Conservation (phyloP, 2,888 invertebrate genomes). For the Gasteruption jaculator region DNA sequence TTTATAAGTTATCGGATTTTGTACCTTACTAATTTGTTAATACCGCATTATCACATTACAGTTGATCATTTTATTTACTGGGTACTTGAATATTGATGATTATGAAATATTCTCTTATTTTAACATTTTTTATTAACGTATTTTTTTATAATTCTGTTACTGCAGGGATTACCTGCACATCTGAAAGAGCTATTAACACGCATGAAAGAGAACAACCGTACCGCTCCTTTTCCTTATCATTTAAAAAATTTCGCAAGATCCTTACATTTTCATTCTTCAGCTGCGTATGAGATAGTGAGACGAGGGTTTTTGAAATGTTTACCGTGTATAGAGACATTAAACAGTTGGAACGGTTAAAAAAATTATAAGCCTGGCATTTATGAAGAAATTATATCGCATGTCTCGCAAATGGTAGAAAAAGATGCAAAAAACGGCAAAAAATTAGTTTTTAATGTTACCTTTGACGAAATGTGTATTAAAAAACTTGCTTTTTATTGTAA, state of each 20-base stretch:
- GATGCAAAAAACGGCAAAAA: conserved; percentile 1
- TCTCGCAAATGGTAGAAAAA: conserved; percentile 5
- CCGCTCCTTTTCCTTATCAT: conserved; percentile 5
- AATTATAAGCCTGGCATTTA: conserved; percentile 10
- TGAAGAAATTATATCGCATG: conserved; percentile 6
- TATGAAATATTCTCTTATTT: too few relatives aligned
- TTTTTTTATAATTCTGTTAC: too few relatives aligned
- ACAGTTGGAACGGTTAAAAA: conserved; percentile 6
- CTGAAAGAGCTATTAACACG: conserved; percentile 5
- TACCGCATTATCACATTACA: too few relatives aligned
- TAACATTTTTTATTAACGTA: too few relatives aligned
- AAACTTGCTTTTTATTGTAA: not conserved
- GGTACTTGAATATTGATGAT: too few relatives aligned
- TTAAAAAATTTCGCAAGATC: conserved; percentile 8
- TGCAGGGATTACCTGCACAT: conserved; percentile 8
- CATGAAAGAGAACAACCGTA: conserved; percentile 2
- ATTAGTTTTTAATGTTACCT: not conserved
- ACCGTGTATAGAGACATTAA: conserved; percentile 8
- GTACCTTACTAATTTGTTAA: too few relatives aligned
- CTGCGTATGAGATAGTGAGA: conserved; percentile 6
- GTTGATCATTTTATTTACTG: too few relatives aligned
- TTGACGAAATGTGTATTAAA: conserved; percentile 8
- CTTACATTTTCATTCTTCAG: conserved; percentile 11
- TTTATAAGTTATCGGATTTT: too few relatives aligned
- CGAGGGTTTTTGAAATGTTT: conserved; percentile 6